Evolutionary conservation across 2,113 vertebrate species (phyloP).

Genomic region (Gambusia holbrooki): DNA sequence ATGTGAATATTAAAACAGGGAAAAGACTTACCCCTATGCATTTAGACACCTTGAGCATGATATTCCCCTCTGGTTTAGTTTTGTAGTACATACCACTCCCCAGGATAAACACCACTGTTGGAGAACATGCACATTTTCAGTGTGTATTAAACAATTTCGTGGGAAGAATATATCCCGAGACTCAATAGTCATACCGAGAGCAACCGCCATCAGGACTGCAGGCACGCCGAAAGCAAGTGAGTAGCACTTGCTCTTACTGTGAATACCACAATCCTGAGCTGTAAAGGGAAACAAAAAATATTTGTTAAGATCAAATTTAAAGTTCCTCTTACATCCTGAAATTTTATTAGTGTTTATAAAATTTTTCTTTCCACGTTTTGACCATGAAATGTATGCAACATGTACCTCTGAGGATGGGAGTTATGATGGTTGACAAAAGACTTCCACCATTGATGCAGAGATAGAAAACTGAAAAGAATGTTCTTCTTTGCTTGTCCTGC

Average conservation of each 20-base stretch:
- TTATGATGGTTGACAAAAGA: constrained; percentile 92
- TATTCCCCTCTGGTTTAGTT: constrained; percentile 88
- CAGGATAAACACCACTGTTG: constrained; percentile 88
- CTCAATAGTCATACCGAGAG: constrained; percentile 79
- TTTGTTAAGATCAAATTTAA: neutral
- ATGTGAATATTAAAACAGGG: neutral
- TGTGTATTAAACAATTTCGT: neutral
- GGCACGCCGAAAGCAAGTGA: constrained; percentile 94
- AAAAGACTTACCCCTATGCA: constrained; percentile 88
- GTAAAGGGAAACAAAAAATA: constrained; percentile 48
- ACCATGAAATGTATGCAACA: neutral
- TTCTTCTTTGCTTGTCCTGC: constrained; percentile 87
- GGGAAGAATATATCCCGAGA: neutral
- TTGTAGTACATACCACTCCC: constrained; percentile 94
- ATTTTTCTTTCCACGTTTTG: neutral
- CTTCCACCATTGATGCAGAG: constrained; percentile 93
- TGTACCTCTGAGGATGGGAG: constrained; percentile 90
- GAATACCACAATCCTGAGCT: constrained; percentile 89
- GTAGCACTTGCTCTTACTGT: constrained; percentile 86
- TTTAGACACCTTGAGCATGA: constrained; percentile 87
- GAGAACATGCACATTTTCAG: constrained; percentile 19
- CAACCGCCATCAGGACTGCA: constrained; percentile 88
- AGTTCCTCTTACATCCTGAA: neutral
- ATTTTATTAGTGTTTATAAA: neutral
- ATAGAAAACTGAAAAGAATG: constrained; percentile 97